Base-by-base conservation (phyloP, 2,113 vertebrate species). In the Suncus etruscus region DNA sequence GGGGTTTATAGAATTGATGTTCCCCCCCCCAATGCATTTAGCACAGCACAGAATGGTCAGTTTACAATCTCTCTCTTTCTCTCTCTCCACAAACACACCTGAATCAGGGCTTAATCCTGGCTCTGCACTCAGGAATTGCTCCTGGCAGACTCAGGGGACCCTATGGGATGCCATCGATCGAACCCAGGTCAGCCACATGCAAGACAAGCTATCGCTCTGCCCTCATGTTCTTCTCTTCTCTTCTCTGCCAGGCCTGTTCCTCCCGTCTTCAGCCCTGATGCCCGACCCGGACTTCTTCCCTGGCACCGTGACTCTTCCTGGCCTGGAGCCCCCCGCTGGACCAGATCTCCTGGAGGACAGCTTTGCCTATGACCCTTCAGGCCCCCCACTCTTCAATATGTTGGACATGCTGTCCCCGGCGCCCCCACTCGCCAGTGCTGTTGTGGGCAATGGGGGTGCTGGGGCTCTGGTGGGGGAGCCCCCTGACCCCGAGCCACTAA, bases 321-420 rank as follows among this genome's bases (percentile, higher is more conserved):
- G 89, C 87, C 29, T 97, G 84, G 97, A 97, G 58, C 95, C 94
- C 69, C 95, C 97, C 0, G 85, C 82, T 0, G 87, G 90, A 3
- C 89, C 95, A 0, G 96, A 97, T 15, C 74, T 96, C 32, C 82
- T 96, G 50, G 97, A 97, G 1, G 95, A 97, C 0, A 31, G 83
- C 39, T 95, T 95, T 70, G 20, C 83, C 76, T 97, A 96, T 1
- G 90, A 94, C 32, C n/a, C 94, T 31, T 80, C 93, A 1, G 72
- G 81, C 47, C 94, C 93, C n/a, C 31, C 88, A 0, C 90, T 96
- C 74, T 95, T 96, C 66, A 95, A 95, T 47, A 95, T 97, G 95
- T 48, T 96, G 94, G 96, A 97, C 95, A 92, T 97, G 79, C 83
- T 96, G 75, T 82, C 95, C 83, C 95, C 95, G 0, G 86, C 90